A percentile compares a stretch with the other conserved stretches of the same genome.
Conservation (phyloP, 2,888 invertebrate genomes). For the Drosophila helvetica region DNA sequence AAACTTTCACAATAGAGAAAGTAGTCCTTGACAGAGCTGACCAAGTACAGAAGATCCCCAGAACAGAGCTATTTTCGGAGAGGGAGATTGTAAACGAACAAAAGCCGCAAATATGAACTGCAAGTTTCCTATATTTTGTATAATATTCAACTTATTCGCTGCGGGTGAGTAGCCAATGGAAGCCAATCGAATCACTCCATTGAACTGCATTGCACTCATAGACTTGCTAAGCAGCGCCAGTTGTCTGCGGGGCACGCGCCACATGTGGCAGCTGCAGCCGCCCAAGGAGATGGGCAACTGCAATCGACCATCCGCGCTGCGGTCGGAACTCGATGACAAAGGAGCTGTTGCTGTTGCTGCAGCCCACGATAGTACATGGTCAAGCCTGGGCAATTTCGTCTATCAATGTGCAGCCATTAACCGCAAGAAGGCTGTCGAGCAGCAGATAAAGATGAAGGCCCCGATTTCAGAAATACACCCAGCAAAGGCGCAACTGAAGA, state of each 20-base stretch:
- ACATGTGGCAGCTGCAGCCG: slow-evolving; percentile 55
- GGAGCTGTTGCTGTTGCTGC: slow-evolving; percentile 14
- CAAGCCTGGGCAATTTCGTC: slow-evolving; percentile 50
- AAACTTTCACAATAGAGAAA: slow-evolving; percentile 18
- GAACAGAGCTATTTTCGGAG: slow-evolving; percentile 8
- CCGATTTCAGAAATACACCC: no score
- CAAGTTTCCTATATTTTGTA: slow-evolving; percentile 11
- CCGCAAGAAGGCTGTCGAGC: neutral
- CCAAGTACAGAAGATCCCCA: slow-evolving; percentile 21
- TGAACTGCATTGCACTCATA: neutral
- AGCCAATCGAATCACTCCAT: neutral
- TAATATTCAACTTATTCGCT: slow-evolving; percentile 32
- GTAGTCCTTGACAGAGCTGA: slow-evolving; percentile 46
- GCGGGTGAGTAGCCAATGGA: slow-evolving; percentile 49
- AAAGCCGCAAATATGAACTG: slow-evolving; percentile 43
- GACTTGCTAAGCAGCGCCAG: slow-evolving; percentile 29
- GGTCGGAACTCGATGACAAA: slow-evolving; percentile 7
- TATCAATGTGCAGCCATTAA: slow-evolving; percentile 51
- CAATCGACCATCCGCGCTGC: slow-evolving; percentile 32
- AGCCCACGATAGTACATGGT: slow-evolving; percentile 10
- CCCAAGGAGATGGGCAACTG: slow-evolving; percentile 44
- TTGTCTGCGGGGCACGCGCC: slow-evolving; percentile 48
- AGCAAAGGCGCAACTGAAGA: neutral
- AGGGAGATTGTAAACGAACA: slow-evolving; percentile 5
- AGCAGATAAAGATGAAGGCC: no score